Conservation (phyloP, 2,797 vertebrate species). For the Falco biarmicus region DNA sequence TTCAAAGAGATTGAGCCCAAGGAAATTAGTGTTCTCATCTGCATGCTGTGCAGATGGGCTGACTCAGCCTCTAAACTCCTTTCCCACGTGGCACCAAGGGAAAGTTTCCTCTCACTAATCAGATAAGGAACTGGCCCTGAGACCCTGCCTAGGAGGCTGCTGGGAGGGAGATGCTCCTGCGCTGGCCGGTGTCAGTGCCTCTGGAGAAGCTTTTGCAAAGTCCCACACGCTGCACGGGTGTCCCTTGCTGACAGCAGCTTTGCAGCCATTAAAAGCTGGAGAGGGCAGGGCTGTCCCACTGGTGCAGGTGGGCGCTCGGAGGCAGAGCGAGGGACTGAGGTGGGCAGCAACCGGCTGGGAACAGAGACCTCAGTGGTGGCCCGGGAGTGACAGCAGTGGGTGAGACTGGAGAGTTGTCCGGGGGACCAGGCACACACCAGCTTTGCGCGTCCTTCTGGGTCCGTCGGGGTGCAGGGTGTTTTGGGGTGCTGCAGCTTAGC, state of each 20-base stretch:
- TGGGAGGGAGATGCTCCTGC: background rate
- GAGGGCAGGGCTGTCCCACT: background rate
- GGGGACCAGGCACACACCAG: background rate
- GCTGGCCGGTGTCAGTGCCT: background rate
- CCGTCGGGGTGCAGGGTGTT: background rate
- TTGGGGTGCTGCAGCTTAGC: background rate
- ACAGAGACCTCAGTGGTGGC: background rate
- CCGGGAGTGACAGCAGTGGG: background rate
- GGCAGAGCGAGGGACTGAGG: background rate
- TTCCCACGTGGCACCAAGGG: background rate
- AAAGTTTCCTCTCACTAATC: background rate
- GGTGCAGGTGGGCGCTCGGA: background rate
- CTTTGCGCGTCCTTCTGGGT: background rate
- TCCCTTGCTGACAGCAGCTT: background rate
- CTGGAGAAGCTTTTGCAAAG: background rate
- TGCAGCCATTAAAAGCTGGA: background rate
- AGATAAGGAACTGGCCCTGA: background rate
- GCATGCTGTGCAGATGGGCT: background rate
- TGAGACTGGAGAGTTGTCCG: background rate
- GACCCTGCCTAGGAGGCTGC: background rate
- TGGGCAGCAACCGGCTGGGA: background rate
- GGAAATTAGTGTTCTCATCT: background rate
- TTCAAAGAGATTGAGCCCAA: background rate
- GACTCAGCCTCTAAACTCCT: background rate
- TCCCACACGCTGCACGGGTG: rapidly evolving